Conservation (phyloP, 2,113 vertebrate genomes). For the Cynocephalus volans region DNA sequence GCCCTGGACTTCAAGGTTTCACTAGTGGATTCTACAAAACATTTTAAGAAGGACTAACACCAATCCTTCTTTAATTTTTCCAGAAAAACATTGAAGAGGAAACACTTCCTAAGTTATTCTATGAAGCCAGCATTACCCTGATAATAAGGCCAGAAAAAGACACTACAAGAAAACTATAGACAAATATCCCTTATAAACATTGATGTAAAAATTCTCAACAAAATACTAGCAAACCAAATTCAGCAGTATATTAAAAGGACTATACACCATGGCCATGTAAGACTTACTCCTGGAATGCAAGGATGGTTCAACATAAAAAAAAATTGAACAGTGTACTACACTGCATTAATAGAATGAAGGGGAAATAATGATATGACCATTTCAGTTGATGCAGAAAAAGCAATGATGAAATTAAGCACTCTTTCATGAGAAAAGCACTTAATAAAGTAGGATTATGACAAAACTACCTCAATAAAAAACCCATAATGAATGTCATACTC, state of each 20-base stretch:
- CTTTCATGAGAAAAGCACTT: background rate
- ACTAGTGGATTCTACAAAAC: background rate
- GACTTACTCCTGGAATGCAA: background rate
- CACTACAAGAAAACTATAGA: background rate
- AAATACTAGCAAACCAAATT: background rate
- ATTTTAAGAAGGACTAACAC: background rate
- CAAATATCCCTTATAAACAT: background rate
- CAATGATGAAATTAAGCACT: background rate
- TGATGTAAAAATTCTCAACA: background rate
- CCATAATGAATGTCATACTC: background rate
- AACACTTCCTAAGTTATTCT: background rate
- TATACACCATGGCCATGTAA: background rate
- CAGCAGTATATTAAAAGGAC: background rate
- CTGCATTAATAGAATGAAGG: no score
- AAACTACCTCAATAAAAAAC: background rate
- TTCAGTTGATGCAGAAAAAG: background rate
- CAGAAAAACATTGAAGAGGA: background rate
- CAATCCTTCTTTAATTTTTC: background rate
- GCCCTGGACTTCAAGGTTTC: background rate
- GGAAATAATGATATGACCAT: background rate
- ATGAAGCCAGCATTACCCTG: background rate
- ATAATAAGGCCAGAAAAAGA: background rate
- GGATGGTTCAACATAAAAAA: no score
- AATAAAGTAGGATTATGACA: background rate
- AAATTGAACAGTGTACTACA: no score